phyloP scores from a whole-genome alignment of 2,797 vertebrate species.

The Delichon dasypus region DNA sequence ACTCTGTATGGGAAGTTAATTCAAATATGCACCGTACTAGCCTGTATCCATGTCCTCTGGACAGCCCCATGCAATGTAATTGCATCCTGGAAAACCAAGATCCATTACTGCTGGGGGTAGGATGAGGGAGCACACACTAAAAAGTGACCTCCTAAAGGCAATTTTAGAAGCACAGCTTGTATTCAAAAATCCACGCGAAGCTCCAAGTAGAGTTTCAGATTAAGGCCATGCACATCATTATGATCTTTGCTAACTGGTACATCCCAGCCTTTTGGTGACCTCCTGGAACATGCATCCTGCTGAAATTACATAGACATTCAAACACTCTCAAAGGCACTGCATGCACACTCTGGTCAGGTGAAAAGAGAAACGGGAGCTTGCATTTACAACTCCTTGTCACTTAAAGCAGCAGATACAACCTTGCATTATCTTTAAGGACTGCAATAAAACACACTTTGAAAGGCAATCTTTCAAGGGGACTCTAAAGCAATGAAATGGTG shows the following conservation, averaged over 20 bases:
- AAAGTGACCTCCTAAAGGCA: neutral
- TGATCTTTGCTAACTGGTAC: neutral
- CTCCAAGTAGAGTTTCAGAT: neutral
- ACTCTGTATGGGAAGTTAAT: neutral
- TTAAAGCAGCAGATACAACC: neutral
- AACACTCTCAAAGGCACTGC: neutral
- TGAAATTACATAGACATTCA: neutral
- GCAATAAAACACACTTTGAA: neutral
- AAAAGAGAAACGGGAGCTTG: neutral
- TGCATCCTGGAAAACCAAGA: neutral
- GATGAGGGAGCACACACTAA: neutral
- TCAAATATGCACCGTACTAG: neutral
- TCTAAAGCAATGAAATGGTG: neutral
- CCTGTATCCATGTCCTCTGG: neutral
- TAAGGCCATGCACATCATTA: neutral
- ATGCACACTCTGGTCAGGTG: neutral
- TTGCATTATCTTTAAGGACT: neutral
- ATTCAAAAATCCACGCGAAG: neutral
- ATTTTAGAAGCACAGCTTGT: neutral
- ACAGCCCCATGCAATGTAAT: neutral
- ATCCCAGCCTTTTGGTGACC: neutral
- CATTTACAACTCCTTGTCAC: neutral
- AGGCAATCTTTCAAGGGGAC: neutral
- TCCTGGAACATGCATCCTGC: neutral
- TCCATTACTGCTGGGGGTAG: neutral